phyloP scores from a whole-genome alignment of 2,797 vertebrate species.

The Eupleurogrammus muticus region DNA sequence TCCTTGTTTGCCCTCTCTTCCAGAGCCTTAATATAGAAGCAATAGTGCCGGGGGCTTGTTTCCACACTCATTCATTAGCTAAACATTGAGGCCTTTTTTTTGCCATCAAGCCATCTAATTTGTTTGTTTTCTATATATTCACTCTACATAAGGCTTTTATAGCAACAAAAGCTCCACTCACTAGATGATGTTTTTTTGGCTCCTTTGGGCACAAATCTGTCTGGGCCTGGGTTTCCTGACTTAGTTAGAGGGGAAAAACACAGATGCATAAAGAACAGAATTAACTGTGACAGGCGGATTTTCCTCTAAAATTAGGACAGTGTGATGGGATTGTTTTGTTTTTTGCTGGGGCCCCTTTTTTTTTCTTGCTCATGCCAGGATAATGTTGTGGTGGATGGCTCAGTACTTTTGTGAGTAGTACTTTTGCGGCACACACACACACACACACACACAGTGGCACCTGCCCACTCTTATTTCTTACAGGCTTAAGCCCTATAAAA shows the following conservation, averaged over 20 bases:
- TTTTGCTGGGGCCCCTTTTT: slow-evolving; percentile 2
- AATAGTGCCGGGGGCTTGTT: slow-evolving; percentile 14
- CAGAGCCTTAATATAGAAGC: slow-evolving; percentile 14
- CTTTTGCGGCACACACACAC: background rate
- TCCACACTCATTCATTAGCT: slow-evolving; percentile 17
- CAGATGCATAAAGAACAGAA: slow-evolving; percentile 57
- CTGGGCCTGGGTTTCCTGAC: slow-evolving; percentile 30
- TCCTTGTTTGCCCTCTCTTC: slow-evolving; percentile 31
- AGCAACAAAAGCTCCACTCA: slow-evolving; percentile 20
- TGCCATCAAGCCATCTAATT: slow-evolving; percentile 13
- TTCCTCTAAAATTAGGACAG: slow-evolving; percentile 54
- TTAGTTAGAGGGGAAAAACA: slow-evolving; percentile 25
- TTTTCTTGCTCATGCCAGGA: background rate
- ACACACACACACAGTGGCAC: background rate
- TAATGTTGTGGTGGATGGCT: slow-evolving; percentile 16
- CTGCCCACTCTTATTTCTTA: background rate
- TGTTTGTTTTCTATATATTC: slow-evolving; percentile 9
- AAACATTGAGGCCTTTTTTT: slow-evolving; percentile 15
- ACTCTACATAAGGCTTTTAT: slow-evolving; percentile 20
- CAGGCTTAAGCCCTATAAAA: background rate
- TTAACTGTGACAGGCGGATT: slow-evolving; percentile 47
- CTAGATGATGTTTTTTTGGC: slow-evolving; percentile 23
- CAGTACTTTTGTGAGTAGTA: background rate
- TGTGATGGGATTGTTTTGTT: slow-evolving; percentile 54
- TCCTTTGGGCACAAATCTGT: slow-evolving; percentile 21